Conservation (phyloP, 2,113 vertebrate genomes). For the Cryptomyrus ogoouensis region DNA sequence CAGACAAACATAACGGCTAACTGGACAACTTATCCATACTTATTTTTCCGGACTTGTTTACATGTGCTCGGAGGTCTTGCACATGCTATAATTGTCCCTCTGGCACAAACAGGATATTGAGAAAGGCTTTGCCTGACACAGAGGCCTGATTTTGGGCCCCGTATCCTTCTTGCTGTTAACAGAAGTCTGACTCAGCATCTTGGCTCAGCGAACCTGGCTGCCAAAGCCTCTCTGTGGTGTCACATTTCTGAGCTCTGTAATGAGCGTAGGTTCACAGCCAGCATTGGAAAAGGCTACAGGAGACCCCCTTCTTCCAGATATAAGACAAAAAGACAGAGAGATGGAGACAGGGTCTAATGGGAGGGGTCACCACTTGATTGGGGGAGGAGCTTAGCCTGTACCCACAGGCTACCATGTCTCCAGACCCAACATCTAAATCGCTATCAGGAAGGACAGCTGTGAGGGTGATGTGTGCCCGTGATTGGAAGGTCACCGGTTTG, state of each 20-base stretch:
- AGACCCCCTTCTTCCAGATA: neutral
- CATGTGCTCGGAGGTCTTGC: neutral
- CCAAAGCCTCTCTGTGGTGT: constrained; percentile 41
- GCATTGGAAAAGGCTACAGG: neutral
- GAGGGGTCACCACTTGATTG: neutral
- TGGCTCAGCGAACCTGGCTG: constrained; percentile 45
- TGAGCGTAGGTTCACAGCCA: neutral
- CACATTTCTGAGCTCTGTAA: constrained; percentile 49
- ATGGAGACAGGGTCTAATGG: neutral
- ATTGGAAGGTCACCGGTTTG: neutral
- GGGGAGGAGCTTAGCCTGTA: neutral
- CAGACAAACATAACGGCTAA: neutral
- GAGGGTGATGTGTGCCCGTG: neutral
- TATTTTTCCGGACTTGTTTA: neutral
- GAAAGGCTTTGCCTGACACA: neutral
- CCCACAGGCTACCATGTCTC: neutral
- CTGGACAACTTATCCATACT: neutral
- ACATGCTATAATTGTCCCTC: neutral
- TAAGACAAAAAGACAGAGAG: neutral
- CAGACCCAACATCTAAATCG: neutral
- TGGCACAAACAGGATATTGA: constrained; percentile 24
- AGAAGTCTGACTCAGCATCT: constrained; percentile 25
- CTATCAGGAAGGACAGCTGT: neutral
- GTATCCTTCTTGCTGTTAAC: constrained; percentile 24
- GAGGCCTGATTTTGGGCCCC: neutral